Conservation (phyloP, 2,888 invertebrate species). For the Galeruca laticollis region DNA sequence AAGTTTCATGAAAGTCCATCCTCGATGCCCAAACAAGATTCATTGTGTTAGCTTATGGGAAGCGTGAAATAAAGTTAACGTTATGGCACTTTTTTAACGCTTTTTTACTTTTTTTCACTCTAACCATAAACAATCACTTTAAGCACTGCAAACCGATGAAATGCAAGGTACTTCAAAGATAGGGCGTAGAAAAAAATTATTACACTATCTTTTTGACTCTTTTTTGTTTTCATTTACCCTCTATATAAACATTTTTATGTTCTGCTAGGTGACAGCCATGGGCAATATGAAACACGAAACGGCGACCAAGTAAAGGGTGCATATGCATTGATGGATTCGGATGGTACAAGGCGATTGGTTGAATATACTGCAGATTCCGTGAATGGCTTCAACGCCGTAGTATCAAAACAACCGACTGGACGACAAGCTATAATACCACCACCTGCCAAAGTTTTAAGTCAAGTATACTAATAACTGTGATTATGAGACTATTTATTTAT, state of each 20-base stretch:
- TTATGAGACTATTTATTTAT: background rate
- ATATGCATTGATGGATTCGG: slow-evolving; percentile 74
- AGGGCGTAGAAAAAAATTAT: too few relatives aligned
- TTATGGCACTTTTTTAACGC: too few relatives aligned
- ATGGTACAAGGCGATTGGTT: slow-evolving; percentile 73
- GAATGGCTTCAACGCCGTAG: slow-evolving; percentile 77
- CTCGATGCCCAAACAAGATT: too few relatives aligned
- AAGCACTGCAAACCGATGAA: too few relatives aligned
- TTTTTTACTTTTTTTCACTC: too few relatives aligned
- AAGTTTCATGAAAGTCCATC: too few relatives aligned
- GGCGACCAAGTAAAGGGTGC: slow-evolving; percentile 74
- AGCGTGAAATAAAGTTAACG: too few relatives aligned
- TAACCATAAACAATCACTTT: too few relatives aligned
- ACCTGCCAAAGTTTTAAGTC: background rate
- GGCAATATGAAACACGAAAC: slow-evolving; percentile 69
- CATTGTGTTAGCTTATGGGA: too few relatives aligned
- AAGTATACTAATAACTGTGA: background rate
- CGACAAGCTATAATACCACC: background rate
- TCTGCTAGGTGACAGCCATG: slow-evolving; percentile 71
- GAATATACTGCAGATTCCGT: slow-evolving; percentile 76
- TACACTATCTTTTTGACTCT: too few relatives aligned
- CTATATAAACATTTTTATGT: background rate
- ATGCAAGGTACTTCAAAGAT: too few relatives aligned
- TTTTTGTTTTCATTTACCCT: background rate
- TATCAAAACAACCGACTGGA: slow-evolving; percentile 71